Base-by-base conservation (phyloP, 2,888 invertebrate species). In the Pseudoips prasinana region DNA sequence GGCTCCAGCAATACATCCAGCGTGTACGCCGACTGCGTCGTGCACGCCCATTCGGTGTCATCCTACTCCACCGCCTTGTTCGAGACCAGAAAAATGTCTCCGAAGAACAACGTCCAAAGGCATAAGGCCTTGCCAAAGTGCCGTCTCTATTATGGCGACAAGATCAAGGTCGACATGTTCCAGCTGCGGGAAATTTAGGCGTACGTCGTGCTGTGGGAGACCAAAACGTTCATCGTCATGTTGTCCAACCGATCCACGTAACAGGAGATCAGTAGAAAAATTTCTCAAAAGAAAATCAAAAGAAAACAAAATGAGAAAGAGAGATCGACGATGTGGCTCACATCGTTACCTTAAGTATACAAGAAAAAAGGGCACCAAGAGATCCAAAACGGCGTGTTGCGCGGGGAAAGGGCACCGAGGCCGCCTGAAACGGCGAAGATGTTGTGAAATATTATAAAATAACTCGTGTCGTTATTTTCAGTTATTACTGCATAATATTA, bases 321-420 rank as follows among this genome's bases (percentile, higher is more conserved):
- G 55, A 7, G 85, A 85, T 45, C 59, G 68, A 45, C 26, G 73
- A 5, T 49, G 40, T 0, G 83, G 83, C 25, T 73, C 60, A 9
- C 60, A 77, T 8, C 63, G 37, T 3, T 78, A 74, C 38, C 39
- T 58, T 3, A 58, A 59, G 7, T 80, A 81, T 43, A 42, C 49
- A 1, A 72, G 70, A 38, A 65, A 29, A 35, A 59, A 68, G 41
- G 81, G 82, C 1, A 44, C 31, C 3, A 32, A 28, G 5, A 61
- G 60, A 26, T 35, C 56, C 1, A 31, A 39, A 1, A 41, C 32
- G 0, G 62, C 64, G 1, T 85, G 86, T 46, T 85, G 86, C 43
- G 68, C 71, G 1, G 82, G 84, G 14, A 75, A 68, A 34, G 86
- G 85, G 0, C 84, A 85, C 32, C 65, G 84, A 46, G 85, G 84